phyloP scores from a whole-genome alignment of 2,797 vertebrate genomes.

The Megalops cyprinoides region DNA sequence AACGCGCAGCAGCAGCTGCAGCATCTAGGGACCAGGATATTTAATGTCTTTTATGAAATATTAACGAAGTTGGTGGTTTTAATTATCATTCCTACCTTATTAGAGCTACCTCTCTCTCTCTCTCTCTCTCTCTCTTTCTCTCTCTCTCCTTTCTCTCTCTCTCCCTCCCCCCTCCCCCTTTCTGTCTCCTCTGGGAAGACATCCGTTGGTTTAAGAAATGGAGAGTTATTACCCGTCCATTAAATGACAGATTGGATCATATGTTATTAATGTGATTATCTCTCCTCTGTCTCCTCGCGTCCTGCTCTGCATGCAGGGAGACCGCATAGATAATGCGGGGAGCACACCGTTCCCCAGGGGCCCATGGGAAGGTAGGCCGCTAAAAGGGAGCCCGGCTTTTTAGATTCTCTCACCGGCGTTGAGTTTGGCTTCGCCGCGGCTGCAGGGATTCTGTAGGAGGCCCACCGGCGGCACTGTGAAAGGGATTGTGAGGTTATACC shows the following conservation, averaged over 20 bases:
- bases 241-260: slow-evolving; percentile 49
- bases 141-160: slow-evolving; percentile 13
- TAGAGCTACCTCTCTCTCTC: slow-evolving; percentile 34
- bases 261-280: slow-evolving; percentile 47
- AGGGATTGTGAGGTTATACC: slow-evolving; percentile 21
- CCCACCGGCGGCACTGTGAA: slow-evolving; percentile 18
- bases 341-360: not conserved
- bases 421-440: slow-evolving; percentile 11
- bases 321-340: not conserved
- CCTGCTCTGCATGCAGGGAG: not conserved
- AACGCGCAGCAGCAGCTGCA: slow-evolving; percentile 32
- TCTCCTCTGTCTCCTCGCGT: slow-evolving; percentile 28
- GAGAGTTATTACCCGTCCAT: slow-evolving; percentile 50
- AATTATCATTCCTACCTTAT: slow-evolving; percentile 55
- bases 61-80: slow-evolving; percentile 56
- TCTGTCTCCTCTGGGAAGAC: slow-evolving; percentile 39
- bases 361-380: not conserved
- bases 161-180: slow-evolving; percentile 14
- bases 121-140: slow-evolving; percentile 13
- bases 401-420: slow-evolving; percentile 15
- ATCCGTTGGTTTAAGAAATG: slow-evolving; percentile 45
- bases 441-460: not conserved
- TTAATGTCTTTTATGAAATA: slow-evolving; percentile 60
- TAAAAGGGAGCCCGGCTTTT: slow-evolving; percentile 16
- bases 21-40: slow-evolving; percentile 39